Evolutionary conservation across 2,797 vertebrate genomes (phyloP).

Genomic region (Poliocrania exsul): DNA sequence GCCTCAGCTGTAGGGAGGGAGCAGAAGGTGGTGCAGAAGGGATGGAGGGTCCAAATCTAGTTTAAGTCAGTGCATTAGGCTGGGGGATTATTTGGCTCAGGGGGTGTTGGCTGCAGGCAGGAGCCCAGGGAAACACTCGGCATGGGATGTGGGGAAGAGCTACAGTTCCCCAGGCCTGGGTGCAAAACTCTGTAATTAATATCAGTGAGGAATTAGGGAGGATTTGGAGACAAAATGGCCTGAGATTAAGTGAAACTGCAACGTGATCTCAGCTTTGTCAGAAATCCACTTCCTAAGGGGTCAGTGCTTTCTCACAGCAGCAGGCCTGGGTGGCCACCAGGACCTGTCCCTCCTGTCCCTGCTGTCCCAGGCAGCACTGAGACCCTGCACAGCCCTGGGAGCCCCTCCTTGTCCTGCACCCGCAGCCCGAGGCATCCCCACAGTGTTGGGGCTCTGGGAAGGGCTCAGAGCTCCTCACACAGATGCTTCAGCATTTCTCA

Average conservation of each 20-base stretch:
- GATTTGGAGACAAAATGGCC: slow-evolving; percentile 34
- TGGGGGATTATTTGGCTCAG: background rate
- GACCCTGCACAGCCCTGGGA: rapidly evolving
- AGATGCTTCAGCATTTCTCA: background rate
- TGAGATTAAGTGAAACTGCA: background rate
- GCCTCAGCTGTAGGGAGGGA: background rate
- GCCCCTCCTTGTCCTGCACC: background rate
- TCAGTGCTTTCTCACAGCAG: rapidly evolving
- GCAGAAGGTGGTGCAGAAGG: background rate
- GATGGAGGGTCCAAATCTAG: background rate
- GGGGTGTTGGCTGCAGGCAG: background rate
- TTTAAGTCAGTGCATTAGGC: background rate
- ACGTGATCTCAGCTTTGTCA: background rate
- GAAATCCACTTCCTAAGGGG: background rate
- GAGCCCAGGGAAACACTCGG: rapidly evolving
- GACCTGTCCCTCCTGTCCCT: rapidly evolving
- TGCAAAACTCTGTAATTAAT: background rate
- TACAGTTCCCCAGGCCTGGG: background rate
- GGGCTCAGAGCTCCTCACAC: rapidly evolving
- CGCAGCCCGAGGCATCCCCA: background rate
- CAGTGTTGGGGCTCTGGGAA: rapidly evolving
- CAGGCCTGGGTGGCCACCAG: background rate
- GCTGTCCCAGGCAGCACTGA: rapidly evolving
- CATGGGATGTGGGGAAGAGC: background rate
- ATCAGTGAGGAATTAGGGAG: background rate